Conservation (phyloP, 2,888 invertebrate species). For the Hedychridium roseum region DNA sequence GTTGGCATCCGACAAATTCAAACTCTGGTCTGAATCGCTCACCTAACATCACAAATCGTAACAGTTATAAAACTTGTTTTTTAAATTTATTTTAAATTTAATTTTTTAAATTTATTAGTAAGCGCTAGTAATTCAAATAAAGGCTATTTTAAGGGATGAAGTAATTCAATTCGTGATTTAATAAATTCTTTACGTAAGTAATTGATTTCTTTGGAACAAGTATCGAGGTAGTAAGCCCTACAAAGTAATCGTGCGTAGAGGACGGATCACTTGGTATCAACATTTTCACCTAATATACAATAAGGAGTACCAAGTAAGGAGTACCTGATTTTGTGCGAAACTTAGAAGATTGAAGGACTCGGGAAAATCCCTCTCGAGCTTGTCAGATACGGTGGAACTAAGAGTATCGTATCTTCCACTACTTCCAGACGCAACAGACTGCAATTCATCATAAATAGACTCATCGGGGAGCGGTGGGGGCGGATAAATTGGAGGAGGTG, state of each 20-base stretch:
- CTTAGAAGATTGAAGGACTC: constrained; percentile 47
- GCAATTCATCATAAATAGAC: constrained; percentile 68
- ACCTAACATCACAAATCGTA: constrained; percentile 14
- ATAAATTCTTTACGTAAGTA: too few relatives aligned
- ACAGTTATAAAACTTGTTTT: not conserved
- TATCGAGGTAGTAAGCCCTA: too few relatives aligned
- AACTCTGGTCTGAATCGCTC: constrained; percentile 40
- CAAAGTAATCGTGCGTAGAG: too few relatives aligned
- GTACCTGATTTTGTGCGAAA: constrained; percentile 42
- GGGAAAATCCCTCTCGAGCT: constrained; percentile 64
- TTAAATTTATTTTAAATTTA: too few relatives aligned
- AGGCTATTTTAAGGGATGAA: too few relatives aligned
- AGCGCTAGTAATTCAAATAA: too few relatives aligned
- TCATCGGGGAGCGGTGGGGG: constrained; percentile 70
- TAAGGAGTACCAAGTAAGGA: too few relatives aligned
- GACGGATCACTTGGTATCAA: too few relatives aligned
- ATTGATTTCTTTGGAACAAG: too few relatives aligned
- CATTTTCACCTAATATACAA: too few relatives aligned
- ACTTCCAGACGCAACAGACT: constrained; percentile 60
- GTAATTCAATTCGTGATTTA: too few relatives aligned
- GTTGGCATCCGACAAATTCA: constrained; percentile 47
- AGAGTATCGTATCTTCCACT: constrained; percentile 59
- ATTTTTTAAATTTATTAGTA: too few relatives aligned
- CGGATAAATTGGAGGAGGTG: constrained; percentile 69
- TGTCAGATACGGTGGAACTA: constrained; percentile 54